Base-by-base conservation (phyloP, 2,888 invertebrate species). In the Elgonia sp. region DNA sequence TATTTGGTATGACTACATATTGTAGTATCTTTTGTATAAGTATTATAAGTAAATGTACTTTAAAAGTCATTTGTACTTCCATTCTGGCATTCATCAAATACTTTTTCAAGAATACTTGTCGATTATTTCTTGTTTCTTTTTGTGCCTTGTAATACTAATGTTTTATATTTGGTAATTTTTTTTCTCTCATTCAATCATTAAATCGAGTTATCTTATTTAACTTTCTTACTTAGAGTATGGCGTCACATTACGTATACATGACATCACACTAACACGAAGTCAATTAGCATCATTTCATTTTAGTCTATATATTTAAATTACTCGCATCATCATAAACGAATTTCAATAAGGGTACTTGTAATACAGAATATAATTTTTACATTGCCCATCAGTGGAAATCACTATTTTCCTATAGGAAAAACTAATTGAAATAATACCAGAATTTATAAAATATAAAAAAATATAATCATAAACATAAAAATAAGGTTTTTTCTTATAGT, bases 1-100 rank as follows among this genome's bases (percentile, higher is more conserved):
- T 55, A 81, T 73, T 82, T 82, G 82, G 73, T 65, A 81, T 40
- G 63, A n/a, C 20, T 57, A 21, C 42, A 29, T 21, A 20, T 10
- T 21, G 18, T 46, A 42, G 14, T 67, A 46, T 29, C 29, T 29
- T 46, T 67, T 46, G 40, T 67, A 65, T 8, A 20, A 12, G n/a
- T 29, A 62, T 29, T 29, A 29, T 29, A 29, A 29, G 29, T 3
- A 46, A 18, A 42, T 29, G 67, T 67, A 75, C 65, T 73, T 16
- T n/a, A 16, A 75, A 37, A 46, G 21, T 63, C 67, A 75, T 84
- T 84, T 84, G 83, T 84, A 84, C 76, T 84, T 21, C 75, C 83
- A 76, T 84, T 76, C 62, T 29, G 69, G 40, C 75, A 67, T 50
- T 55, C 83, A 60, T 62, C 62, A 62, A 76, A 60, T 69, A 76